Evolutionary conservation across 1,140 invertebrate species (phyloP), one percentile per base, ranked within the genome.

Genomic region (Heliconius himera): DNA sequence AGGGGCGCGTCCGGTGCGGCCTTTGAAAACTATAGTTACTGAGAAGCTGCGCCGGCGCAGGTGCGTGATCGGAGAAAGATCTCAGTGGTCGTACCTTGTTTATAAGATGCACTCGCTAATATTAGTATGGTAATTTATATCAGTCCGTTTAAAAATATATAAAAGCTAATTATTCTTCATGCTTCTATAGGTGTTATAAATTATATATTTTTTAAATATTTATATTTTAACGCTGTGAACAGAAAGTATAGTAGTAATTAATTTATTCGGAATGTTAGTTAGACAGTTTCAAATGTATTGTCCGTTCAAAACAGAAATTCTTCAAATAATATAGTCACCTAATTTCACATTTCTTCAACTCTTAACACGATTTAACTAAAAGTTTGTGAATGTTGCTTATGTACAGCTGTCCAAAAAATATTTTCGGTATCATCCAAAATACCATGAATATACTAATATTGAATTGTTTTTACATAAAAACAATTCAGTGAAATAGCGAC

Each of bases 1-100:
- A 81, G 77, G 78, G 77, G 88, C 90, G 87, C 90, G 91, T 91
- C 87, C 89, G 85, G 77, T 85, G 81, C 87, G 84, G 89, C 86
- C 85, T 93, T 90, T 89, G 87, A 85, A 85, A 89, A 86, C 84
- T 87, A 82, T 82, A 80, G 51, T 81, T 83, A 93, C 91, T 93
- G 89, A 91, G 87, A 82, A 76, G 85, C 85, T 88, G 87, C 87
- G 87, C 78, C 54, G 41, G 87, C 86, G 87, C 87, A 91, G 88
- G 88, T 91, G 90, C 82, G 85, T 86, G 84, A 73, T 79, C 80
- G 70, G 83, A 90, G 87, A 91, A 89, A 90, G 80, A 81, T 74
- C 74, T 74, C 51, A 51, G 36, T 73, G 8, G 60, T 66, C 26
- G 26, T 66, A 13, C 60, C 60, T 66, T 66, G 60, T 66, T 66